phyloP scores from a whole-genome alignment of 2,888 invertebrate species.

The Chymomyza amoena region DNA sequence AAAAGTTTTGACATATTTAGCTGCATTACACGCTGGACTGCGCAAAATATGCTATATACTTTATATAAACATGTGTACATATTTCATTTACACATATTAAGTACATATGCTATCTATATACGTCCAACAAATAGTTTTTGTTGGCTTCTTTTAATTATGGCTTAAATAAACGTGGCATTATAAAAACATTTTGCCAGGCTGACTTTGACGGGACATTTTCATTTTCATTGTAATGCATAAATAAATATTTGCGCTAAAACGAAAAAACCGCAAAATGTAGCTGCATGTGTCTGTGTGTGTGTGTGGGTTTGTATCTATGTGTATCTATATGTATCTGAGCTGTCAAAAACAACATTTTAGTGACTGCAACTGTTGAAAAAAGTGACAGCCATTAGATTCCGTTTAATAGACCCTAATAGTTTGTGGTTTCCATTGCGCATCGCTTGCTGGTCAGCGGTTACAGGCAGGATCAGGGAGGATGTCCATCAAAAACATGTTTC shows the following conservation, averaged over 20 bases:
- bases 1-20: neutral
- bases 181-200: neutral
- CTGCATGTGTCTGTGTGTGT: constrained; percentile 15
- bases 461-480: too few relatives aligned
- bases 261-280: constrained; percentile 14
- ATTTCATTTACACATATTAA: neutral
- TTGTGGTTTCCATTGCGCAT: constrained; percentile 38
- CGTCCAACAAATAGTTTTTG: neutral
- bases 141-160: neutral
- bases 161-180: neutral
- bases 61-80: neutral
- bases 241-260: neutral
- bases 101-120: neutral
- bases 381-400: constrained; percentile 55
- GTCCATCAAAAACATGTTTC: neutral
- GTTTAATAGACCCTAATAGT: constrained; percentile 70
- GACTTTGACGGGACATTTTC: neutral
- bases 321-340: constrained; percentile 17
- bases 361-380: neutral
- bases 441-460: neutral
- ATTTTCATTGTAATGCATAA: neutral
- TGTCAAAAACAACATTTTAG: neutral
- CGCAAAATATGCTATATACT: neutral
- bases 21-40: neutral
- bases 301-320: too few relatives aligned